Evolutionary conservation across 2,888 invertebrate genomes (phyloP).

Genomic region (Nowickia ferox): DNA sequence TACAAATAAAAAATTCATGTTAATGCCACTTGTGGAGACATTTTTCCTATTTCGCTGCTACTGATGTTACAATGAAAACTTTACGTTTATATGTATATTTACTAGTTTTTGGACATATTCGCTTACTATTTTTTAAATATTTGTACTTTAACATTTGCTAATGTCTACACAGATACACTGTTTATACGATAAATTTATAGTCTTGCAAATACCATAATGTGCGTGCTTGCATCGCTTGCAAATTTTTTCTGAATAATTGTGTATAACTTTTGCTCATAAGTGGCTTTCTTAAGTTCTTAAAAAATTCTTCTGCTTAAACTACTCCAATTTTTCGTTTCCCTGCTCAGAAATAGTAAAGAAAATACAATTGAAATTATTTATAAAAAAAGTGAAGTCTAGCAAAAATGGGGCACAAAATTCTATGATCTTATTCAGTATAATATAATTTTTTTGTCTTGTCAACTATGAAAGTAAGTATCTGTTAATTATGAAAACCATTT

Average conservation of each 20-base stretch:
- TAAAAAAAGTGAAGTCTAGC: too few species aligned
- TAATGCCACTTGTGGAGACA: slow-evolving; percentile 56
- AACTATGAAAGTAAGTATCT: too few species aligned
- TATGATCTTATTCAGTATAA: too few species aligned
- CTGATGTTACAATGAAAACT: slow-evolving; percentile 15
- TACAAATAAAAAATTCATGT: slow-evolving; percentile 69
- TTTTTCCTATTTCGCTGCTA: slow-evolving; percentile 8
- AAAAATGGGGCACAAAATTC: too few species aligned
- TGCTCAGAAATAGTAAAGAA: too few species aligned
- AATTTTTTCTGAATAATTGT: background rate
- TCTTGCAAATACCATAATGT: slow-evolving; percentile 6
- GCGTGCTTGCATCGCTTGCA: background rate
- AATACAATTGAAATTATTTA: too few species aligned
- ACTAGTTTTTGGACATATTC: background rate
- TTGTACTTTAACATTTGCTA: slow-evolving; percentile 1
- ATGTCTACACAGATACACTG: slow-evolving; percentile 14
- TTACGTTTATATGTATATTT: background rate
- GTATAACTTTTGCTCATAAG: too few species aligned
- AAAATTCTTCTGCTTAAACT: too few species aligned
- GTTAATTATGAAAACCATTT: too few species aligned
- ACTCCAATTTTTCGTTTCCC: too few species aligned
- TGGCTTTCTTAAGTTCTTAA: too few species aligned
- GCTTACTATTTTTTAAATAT: slow-evolving; percentile 1
- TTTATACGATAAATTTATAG: background rate
- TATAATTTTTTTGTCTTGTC: too few species aligned